phyloP scores from a whole-genome alignment of 2,113 vertebrate species.

The Tympanuchus pallidicinctus region DNA sequence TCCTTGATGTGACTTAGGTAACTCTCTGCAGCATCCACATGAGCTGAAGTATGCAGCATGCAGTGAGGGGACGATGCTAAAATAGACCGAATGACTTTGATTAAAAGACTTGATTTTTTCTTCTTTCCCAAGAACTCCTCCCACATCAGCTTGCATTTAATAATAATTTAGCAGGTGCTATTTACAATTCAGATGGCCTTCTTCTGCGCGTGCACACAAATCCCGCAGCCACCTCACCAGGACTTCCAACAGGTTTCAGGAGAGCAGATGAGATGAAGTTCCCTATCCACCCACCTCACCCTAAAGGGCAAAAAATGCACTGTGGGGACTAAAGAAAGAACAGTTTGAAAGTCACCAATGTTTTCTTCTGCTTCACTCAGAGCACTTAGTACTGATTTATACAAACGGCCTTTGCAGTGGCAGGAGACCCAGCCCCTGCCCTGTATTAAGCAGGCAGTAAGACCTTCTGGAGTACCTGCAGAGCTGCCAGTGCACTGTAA shows the following conservation, averaged over 20 bases:
- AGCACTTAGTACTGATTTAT: slow-evolving; percentile 38
- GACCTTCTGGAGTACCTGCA: slow-evolving; percentile 49
- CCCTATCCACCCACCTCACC: background rate
- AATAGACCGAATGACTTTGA: slow-evolving; percentile 42
- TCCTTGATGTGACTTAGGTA: slow-evolving; percentile 30
- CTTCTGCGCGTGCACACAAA: slow-evolving; percentile 16
- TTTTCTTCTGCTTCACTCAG: background rate
- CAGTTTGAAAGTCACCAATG: slow-evolving; percentile 8
- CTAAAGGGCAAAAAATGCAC: slow-evolving; percentile 4
- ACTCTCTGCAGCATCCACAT: background rate
- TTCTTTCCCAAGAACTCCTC: slow-evolving; percentile 39
- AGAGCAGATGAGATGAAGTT: slow-evolving; percentile 22
- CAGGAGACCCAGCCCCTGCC: slow-evolving; percentile 10
- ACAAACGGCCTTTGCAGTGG: background rate
- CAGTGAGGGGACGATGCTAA: slow-evolving; percentile 12
- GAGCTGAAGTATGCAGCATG: background rate
- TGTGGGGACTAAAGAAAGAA: slow-evolving; percentile 2
- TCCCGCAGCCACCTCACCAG: background rate
- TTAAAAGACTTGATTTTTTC: slow-evolving; percentile 2
- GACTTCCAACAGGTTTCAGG: slow-evolving; percentile 21
- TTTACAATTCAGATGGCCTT: slow-evolving; percentile 48
- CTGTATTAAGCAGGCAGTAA: slow-evolving; percentile 23
- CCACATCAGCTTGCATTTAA: slow-evolving; percentile 36
- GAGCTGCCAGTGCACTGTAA: slow-evolving; percentile 49
- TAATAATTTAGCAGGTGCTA: slow-evolving; percentile 56